Evolutionary conservation across 2,888 invertebrate genomes (phyloP), one percentile per base, ranked within the genome.

Genomic region (Thymelicus lineola): DNA sequence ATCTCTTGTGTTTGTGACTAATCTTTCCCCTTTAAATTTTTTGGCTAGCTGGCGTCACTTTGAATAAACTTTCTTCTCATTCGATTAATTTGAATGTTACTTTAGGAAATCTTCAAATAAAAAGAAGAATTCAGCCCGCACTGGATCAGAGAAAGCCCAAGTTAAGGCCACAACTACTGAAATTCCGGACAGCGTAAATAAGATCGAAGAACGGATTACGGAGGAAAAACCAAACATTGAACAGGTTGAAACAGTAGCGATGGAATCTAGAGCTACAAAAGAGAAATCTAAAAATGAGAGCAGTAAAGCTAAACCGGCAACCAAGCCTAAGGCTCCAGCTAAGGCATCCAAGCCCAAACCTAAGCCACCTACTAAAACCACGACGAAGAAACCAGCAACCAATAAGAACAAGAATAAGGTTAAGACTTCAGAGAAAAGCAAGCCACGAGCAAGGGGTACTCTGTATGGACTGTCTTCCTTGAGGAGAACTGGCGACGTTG

Each of bases 391-490:
- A 75, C 88, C 89, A 17, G 80, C 76, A 14, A 80, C 77, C 12
- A 28, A 86, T 72, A 61, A 94, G 84, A 93, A 86, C 72, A 61
- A 94, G 84, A 93, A 90, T 70, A 91, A 89, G 74, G 85, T 87
- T 46, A 90, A 91, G 75, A 89, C 90, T 42, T 82, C 76, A 14
- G 83, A 84, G 68, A 95, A 94, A 77, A 95, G 88, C 72, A 94
- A 94, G 74, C 95, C 95, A 3, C 94, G 95, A 81, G 97, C 97
- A 6, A 96, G 95, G 82, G 97, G 97, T 28, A 97, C 97, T 0
- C 89, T 98, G 57, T 97, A 96, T 74, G 97, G 97, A 1, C 85
- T 98, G 73, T 96, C 97, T 14, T 96, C 97, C 14, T 87, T 98
- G 79, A 96, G 96, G 82, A 95, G 97, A 79, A 96, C 95, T 62